A percentile compares a stretch with the other conserved stretches of the same genome.
phyloP scores from a whole-genome alignment of 2,797 vertebrate species.

The Phoebastria nigripes region DNA sequence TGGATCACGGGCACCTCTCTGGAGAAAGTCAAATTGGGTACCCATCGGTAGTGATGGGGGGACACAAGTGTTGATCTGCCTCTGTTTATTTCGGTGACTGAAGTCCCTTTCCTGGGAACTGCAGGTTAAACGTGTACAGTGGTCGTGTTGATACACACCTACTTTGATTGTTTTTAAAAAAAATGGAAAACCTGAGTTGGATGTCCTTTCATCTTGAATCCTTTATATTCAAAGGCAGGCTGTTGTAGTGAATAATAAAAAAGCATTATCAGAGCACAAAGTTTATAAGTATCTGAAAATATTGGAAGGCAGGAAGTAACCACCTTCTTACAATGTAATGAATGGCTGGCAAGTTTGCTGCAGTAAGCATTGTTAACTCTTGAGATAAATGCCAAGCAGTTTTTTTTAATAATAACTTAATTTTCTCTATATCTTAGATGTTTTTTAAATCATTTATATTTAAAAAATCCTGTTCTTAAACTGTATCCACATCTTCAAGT shows the following conservation, averaged over 20 bases:
- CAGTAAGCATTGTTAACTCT: not conserved
- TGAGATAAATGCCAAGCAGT: not conserved
- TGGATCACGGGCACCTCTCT: too few relatives aligned
- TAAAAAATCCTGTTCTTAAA: not conserved
- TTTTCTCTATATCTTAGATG: not conserved
- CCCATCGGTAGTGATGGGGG: fast-evolving
- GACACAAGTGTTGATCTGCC: not conserved
- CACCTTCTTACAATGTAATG: fast-evolving
- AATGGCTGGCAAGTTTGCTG: not conserved
- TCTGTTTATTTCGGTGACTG: not conserved
- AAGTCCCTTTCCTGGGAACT: not conserved
- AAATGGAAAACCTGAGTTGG: too few relatives aligned
- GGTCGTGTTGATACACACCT: too few relatives aligned
- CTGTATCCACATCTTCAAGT: not conserved
- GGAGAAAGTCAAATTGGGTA: not conserved
- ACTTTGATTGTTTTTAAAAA: not conserved
- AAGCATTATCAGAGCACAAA: not conserved
- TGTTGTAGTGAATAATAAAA: not conserved
- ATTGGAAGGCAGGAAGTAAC: not conserved
- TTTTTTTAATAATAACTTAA: not conserved
- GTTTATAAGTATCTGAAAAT: not conserved
- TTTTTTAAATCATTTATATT: not conserved
- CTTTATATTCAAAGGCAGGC: not conserved
- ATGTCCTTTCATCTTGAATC: not conserved
- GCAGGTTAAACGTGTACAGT: not conserved